These are phyloP conservation scores for Penaeus japonicus DNA, from an alignment of 1,140 invertebrate genomes.

Conservation along the genomic window DNA sequence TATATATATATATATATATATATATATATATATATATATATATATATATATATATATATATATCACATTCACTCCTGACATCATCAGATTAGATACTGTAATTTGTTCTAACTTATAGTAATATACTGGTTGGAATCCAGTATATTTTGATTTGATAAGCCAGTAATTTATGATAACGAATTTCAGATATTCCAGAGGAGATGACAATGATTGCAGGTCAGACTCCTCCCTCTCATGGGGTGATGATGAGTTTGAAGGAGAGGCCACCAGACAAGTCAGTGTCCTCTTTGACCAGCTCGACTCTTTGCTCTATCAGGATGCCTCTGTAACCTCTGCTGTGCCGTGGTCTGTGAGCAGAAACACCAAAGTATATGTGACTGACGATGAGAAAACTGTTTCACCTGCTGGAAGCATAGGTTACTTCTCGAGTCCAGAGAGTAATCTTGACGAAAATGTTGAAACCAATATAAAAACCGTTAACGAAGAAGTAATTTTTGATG, in stretches of 20 bases:
- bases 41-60: too few relatives aligned
- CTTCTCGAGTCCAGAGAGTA: background rate
- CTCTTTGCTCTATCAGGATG: conserved; percentile 47
- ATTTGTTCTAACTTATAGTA: background rate
- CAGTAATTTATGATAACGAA: background rate
- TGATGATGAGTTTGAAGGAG: conserved; percentile 59
- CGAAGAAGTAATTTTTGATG: background rate
- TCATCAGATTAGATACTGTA: too few relatives aligned
- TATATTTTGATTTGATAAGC: background rate
- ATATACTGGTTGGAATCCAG: background rate
- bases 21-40: too few relatives aligned
- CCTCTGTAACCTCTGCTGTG: conserved; percentile 1
- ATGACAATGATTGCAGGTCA: conserved; percentile 48
- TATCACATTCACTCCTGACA: too few relatives aligned
- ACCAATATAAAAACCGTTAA: too few relatives aligned
- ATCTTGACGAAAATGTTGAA: too few relatives aligned
- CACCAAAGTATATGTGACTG: too few relatives aligned
- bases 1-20: too few relatives aligned
- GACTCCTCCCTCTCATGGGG: conserved; percentile 58
- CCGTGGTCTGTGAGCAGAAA: background rate
- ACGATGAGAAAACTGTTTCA: too few relatives aligned
- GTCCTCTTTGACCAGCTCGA: conserved; percentile 56
- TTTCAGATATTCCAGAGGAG: conserved; percentile 42
- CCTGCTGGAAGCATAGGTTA: too few relatives aligned
- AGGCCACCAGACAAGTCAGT: conserved; percentile 56